Evolutionary conservation across 2,888 invertebrate species (phyloP).

Genomic region (Abrostola tripartita): DNA sequence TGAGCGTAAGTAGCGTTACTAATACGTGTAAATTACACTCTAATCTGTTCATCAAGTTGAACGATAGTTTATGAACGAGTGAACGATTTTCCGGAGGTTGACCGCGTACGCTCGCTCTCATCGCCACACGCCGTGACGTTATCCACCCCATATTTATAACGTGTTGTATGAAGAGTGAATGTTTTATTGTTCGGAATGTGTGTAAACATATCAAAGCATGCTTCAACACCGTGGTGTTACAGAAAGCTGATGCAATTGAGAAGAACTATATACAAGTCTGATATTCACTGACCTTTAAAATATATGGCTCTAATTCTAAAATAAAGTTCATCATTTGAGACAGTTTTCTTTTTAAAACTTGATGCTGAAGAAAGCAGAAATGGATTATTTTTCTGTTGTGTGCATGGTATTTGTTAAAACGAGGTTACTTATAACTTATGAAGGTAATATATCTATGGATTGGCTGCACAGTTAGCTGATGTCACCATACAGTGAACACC

Average conservation of each 20-base stretch:
- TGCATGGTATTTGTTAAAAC: background rate
- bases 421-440: background rate
- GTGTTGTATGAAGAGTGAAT: slow-evolving; percentile 5
- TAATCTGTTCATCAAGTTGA: slow-evolving; percentile 75
- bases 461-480: slow-evolving; percentile 1
- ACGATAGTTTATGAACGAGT: slow-evolving; percentile 67
- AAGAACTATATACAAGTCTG: background rate
- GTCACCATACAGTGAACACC: slow-evolving; percentile 29
- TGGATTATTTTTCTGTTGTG: too few relatives aligned
- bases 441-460: background rate
- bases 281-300: background rate
- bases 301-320: too few relatives aligned
- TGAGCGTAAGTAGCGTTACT: slow-evolving; percentile 66
- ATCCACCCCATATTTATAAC: slow-evolving; percentile 29
- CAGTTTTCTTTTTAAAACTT: too few relatives aligned
- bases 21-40: slow-evolving; percentile 67
- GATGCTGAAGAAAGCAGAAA: too few relatives aligned
- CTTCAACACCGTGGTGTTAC: too few relatives aligned
- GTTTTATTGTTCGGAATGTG: background rate
- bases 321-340: too few relatives aligned
- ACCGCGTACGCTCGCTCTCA: slow-evolving; percentile 64
- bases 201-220: background rate
- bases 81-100: slow-evolving; percentile 78
- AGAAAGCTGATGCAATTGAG: background rate
- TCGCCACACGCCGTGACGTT: slow-evolving; percentile 61